Base-by-base conservation (phyloP, 2,113 vertebrate genomes). In the Centropus bengalensis region DNA sequence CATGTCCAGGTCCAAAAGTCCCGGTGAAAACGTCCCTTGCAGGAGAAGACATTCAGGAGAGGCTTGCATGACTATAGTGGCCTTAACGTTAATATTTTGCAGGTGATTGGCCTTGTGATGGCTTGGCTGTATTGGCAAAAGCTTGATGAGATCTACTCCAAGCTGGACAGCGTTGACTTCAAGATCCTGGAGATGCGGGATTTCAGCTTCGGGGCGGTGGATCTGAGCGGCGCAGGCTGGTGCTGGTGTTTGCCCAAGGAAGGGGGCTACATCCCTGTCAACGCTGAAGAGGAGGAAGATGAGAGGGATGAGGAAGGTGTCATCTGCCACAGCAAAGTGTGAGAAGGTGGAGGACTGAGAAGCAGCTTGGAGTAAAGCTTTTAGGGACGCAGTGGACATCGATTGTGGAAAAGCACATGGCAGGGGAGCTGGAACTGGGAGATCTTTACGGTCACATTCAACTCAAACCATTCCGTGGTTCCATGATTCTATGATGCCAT, bases 221-320 rank as follows among this genome's bases (percentile, higher is more conserved):
- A 99, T 74, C 97, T 99, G 69, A 96, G 97, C 0, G 99, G 99
- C 0, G 99, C 99, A 0, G 99, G 99, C 24, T 99, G 99, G 96
- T 99, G 99, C 73, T 97, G 98, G 98, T 99, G 99, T 59, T 96
- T 99, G 88, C 99, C 99, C 26, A 95, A 97, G 77, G 98, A 98
- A 24, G 98, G 97, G 1, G 99, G 99, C 15, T 99, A 99, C 96
- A 71, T 98, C n/a, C 98, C 98, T 0, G 77, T 98, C 24, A 97
- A 96, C 0, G 32, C 27, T 1, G 83, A 74, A 14, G 97, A 94
- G 0, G 91, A 92, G 3, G 81, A 96, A 7, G 80, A 54, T 0
- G 42, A 40, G 3, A 73, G 30, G 23, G 84, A 40, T 10, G 67
- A 86, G n/a, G 90, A 82, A 49, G 83, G 13, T 2, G 0, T 14